A percentile compares a stretch with the other conserved stretches of the same genome.
phyloP scores from a whole-genome alignment of 2,113 vertebrate species.

The Entomyzon cyanotis region DNA sequence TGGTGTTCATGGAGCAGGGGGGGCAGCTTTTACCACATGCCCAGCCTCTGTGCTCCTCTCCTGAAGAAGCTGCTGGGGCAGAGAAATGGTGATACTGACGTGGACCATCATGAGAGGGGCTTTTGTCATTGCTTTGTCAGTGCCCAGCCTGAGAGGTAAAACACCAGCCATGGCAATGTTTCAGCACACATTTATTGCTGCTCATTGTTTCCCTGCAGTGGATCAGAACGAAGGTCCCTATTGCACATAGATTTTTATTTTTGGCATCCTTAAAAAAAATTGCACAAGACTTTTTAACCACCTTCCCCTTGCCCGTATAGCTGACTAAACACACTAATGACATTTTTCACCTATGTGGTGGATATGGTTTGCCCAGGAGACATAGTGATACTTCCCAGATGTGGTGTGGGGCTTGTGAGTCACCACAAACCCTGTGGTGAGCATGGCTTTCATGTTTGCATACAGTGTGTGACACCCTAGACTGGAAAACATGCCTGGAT shows the following conservation, averaged over 20 bases:
- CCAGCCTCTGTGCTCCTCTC: neutral
- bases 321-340: constrained; percentile 1
- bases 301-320: neutral
- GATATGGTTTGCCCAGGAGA: neutral
- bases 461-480: neutral
- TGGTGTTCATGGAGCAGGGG: neutral
- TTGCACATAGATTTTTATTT: constrained; percentile 61
- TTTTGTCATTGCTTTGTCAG: neutral
- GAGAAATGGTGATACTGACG: no score
- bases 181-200: constrained; percentile 74
- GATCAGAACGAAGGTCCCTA: constrained; percentile 42
- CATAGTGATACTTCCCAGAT: neutral
- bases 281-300: neutral
- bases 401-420: neutral
- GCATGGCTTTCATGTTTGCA: neutral
- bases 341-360: neutral
- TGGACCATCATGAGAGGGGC: neutral
- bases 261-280: constrained; percentile 65
- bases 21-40: rapidly evolving
- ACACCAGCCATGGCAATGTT: neutral
- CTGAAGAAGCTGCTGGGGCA: neutral
- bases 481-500: constrained; percentile 9
- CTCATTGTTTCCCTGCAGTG: constrained; percentile 64
- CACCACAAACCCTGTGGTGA: neutral
- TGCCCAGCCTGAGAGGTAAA: neutral